Conservation (phyloP, 2,797 vertebrate genomes). For the Chrosomus eos region DNA sequence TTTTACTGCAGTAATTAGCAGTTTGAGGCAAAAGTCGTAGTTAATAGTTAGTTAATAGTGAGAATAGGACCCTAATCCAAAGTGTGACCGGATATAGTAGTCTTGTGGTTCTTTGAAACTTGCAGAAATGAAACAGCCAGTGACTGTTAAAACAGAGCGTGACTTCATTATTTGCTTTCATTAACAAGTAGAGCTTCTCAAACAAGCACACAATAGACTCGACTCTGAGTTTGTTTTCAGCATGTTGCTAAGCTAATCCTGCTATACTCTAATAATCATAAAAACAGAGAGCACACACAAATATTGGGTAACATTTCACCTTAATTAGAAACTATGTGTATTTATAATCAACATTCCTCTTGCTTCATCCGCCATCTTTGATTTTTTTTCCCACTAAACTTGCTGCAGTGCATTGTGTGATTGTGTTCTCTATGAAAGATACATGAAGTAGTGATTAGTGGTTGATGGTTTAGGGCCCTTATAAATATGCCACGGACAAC, state of each 20-base stretch:
- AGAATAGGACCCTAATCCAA: too few species aligned
- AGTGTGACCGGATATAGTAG: background rate
- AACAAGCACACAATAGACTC: background rate
- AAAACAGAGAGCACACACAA: background rate
- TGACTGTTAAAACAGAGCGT: background rate
- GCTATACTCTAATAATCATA: background rate
- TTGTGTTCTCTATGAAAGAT: too few species aligned
- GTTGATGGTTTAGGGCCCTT: too few species aligned
- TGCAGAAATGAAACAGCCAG: background rate
- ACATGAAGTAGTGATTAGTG: too few species aligned
- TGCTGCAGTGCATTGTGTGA: background rate
- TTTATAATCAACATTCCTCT: too few species aligned
- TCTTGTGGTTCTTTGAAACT: background rate
- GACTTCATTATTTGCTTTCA: background rate
- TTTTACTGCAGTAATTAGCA: too few species aligned
- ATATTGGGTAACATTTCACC: background rate
- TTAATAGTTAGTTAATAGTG: too few species aligned
- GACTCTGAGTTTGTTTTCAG: background rate
- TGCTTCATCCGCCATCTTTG: background rate
- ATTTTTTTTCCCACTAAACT: background rate
- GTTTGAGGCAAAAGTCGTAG: too few species aligned
- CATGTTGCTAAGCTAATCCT: background rate
- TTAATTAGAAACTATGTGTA: background rate
- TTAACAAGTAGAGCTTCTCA: background rate
- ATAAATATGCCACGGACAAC: too few species aligned